These are phyloP conservation scores for Elachura formosa DNA, from an alignment of 2,113 vertebrate genomes.

Conservation along the genomic window DNA sequence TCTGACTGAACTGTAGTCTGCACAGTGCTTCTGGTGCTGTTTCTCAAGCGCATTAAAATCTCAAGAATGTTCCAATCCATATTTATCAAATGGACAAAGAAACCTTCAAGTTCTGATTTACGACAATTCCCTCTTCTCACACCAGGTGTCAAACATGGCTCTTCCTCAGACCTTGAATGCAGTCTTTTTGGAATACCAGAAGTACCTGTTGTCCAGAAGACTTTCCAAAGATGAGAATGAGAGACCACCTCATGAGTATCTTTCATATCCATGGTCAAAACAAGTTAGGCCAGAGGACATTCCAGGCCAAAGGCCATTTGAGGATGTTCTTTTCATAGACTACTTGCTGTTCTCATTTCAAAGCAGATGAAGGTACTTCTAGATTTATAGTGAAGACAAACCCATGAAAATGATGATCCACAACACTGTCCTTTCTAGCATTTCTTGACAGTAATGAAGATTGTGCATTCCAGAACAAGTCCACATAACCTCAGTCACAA, in stretches of 20 bases:
- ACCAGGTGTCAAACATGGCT: background rate
- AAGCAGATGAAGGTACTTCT: background rate
- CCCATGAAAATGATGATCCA: background rate
- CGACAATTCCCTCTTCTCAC: background rate
- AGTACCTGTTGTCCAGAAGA: background rate
- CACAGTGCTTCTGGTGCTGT: background rate
- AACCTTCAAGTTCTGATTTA: background rate
- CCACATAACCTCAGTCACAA: background rate
- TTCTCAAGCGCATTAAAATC: background rate
- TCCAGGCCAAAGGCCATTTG: background rate
- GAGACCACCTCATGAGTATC: background rate
- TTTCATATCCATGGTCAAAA: background rate
- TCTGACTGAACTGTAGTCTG: background rate
- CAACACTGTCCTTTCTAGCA: background rate
- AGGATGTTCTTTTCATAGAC: background rate
- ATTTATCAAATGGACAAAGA: background rate
- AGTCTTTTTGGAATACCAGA: background rate
- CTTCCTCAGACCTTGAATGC: background rate
- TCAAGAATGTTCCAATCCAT: background rate
- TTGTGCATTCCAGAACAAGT: background rate
- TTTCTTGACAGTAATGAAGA: background rate
- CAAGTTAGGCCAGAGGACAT: background rate
- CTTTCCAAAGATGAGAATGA: background rate
- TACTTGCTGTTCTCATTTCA: background rate
- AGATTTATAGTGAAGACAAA: background rate